These are phyloP conservation scores for Acleris holmiana DNA, from an alignment of 2,888 invertebrate species.

Conservation along the genomic window DNA sequence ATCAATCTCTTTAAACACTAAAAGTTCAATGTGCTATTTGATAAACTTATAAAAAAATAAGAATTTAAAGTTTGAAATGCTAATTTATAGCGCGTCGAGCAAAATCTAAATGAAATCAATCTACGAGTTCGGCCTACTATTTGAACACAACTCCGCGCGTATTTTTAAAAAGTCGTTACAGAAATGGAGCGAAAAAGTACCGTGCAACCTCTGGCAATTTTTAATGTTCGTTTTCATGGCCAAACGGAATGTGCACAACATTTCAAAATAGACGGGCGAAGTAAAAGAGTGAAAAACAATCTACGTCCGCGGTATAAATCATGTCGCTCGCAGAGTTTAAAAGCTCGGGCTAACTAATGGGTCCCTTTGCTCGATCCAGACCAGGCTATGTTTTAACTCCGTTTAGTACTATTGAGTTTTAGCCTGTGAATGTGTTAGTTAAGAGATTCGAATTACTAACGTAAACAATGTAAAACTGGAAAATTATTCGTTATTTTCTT, in stretches of 20 bases:
- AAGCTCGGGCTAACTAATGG: constrained; percentile 67
- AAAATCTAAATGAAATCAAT: background rate
- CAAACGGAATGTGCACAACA: constrained; percentile 62
- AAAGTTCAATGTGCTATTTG: no score
- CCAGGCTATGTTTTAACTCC: constrained; percentile 51
- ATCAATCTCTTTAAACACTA: no score
- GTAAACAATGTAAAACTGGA: no score
- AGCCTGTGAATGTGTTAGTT: background rate
- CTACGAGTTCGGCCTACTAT: background rate
- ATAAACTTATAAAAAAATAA: no score
- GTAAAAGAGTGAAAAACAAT: constrained; percentile 58
- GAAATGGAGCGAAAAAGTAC: constrained; percentile 11
- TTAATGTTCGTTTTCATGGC: constrained; percentile 58
- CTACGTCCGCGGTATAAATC: constrained; percentile 61
- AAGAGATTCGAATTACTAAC: no score
- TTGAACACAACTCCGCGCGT: background rate
- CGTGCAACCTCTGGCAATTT: constrained; percentile 49
- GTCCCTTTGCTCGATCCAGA: constrained; percentile 51
- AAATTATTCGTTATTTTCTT: no score
- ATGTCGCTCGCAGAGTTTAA: constrained; percentile 68
- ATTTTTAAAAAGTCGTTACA: constrained; percentile 9
- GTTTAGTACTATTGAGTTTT: constrained; percentile 47
- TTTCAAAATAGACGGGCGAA: constrained; percentile 61
- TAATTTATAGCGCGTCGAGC: background rate
- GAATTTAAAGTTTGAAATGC: no score